Conservation (phyloP, 2,797 vertebrate species). For the Brachyalestes nurse region DNA sequence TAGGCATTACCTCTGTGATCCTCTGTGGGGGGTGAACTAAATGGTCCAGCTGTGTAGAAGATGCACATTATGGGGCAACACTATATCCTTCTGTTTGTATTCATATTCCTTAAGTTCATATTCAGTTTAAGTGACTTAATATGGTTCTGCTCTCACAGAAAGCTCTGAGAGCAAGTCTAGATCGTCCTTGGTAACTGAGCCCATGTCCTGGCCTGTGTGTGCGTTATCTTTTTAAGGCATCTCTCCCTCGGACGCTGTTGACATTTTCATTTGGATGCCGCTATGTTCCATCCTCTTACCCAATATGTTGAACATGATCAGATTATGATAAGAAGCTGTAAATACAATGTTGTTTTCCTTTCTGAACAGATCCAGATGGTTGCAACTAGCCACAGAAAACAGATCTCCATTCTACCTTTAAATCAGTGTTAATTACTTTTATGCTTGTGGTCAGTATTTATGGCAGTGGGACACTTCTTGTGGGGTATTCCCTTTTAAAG, state of each 20-base stretch:
- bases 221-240: conserved; percentile 4
- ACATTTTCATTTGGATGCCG: conserved; percentile 5
- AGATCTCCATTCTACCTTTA: conserved; percentile 6
- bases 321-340: conserved; percentile 30
- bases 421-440: conserved; percentile 7
- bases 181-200: neutral
- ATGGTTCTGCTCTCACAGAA: neutral
- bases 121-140: conserved; percentile 7
- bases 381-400: neutral
- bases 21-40: neutral
- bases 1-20: conserved; percentile 1
- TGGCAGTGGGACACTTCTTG: neutral
- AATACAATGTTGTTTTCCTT: conserved; percentile 16
- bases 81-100: neutral
- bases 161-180: neutral
- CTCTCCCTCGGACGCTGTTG: conserved; percentile 19
- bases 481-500: neutral
- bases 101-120: conserved; percentile 7
- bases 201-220: conserved; percentile 13
- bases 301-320: conserved; percentile 12
- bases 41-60: neutral
- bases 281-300: conserved; percentile 2
- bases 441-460: conserved; percentile 6
- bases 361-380: conserved; percentile 22
- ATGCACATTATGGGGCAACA: neutral